A percentile compares a stretch with the other conserved stretches of the same genome.
phyloP scores from a whole-genome alignment of 2,113 vertebrate species.

The Poeciliopsis occidentalis region DNA sequence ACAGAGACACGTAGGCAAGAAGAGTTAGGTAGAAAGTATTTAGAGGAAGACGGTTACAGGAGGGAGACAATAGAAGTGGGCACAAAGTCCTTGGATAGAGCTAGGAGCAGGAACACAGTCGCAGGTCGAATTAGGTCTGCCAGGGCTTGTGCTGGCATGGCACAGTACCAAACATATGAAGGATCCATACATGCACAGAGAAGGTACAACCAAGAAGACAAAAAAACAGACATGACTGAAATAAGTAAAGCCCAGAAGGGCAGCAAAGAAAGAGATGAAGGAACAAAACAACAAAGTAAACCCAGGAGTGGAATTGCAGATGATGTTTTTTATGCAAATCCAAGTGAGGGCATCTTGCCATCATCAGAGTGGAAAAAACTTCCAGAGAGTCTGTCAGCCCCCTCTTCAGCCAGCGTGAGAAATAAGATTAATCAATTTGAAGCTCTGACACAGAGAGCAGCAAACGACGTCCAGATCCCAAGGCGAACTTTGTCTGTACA shows the following conservation, averaged over 20 bases:
- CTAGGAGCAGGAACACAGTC: conserved; percentile 42
- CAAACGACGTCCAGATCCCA: conserved; percentile 12
- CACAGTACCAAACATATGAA: neutral
- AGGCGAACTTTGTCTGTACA: conserved; percentile 69
- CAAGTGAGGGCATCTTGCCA: conserved; percentile 28
- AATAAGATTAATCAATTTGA: conserved; percentile 82
- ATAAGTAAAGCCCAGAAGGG: neutral
- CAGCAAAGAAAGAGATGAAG: conserved; percentile 1
- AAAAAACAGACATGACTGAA: neutral
- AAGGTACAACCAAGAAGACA: conserved; percentile 1
- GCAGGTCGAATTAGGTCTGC: conserved; percentile 47
- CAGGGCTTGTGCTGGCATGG: conserved; percentile 11
- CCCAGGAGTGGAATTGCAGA: neutral
- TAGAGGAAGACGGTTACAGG: conserved; percentile 1
- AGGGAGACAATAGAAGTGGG: conserved; percentile 18
- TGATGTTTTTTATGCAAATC: conserved; percentile 51
- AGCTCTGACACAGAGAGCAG: conserved; percentile 65
- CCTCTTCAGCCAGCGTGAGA: conserved; percentile 68
- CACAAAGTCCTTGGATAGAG: conserved; percentile 70
- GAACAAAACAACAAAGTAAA: neutral
- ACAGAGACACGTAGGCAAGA: conserved; percentile 22
- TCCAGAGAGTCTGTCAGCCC: neutral
- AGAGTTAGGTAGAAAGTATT: conserved; percentile 1
- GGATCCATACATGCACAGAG: neutral
- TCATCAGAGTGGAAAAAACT: conserved; percentile 21